Conservation (phyloP, 1,140 invertebrate genomes). For the Hylaeus volcanicus region DNA sequence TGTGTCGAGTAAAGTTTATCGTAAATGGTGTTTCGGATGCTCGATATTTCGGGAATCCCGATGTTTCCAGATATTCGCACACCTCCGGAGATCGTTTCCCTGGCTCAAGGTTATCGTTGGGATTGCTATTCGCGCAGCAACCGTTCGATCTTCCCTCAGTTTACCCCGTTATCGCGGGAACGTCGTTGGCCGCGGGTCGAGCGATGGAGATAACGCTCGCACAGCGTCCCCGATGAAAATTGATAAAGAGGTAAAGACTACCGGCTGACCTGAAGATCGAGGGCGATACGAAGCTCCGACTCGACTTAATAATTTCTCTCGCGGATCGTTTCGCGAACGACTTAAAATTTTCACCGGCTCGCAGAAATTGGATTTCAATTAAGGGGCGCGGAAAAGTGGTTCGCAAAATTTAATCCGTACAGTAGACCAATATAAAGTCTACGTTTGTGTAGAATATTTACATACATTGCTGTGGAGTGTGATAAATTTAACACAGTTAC, state of each 20-base stretch:
- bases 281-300: background rate
- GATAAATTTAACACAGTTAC: no score
- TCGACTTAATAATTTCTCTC: background rate
- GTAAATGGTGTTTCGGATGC: no score
- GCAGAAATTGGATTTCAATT: background rate
- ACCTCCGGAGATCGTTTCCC: constrained; percentile 6
- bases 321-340: constrained; percentile 7
- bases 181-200: background rate
- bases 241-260: constrained; percentile 10
- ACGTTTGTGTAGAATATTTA: no score
- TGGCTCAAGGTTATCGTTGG: constrained; percentile 11
- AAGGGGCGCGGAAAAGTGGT: no score
- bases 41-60: no score
- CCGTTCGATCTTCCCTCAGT: background rate
- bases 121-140: background rate
- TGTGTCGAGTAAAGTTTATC: no score
- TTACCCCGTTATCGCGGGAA: background rate
- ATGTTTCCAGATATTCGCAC: no score
- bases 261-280: background rate
- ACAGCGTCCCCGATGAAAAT: constrained; percentile 17
- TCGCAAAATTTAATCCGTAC: no score
- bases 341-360: constrained; percentile 20
- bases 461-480: no score
- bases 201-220: constrained; percentile 17
- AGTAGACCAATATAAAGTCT: no score